These are phyloP conservation scores for Atrichornis clamosus DNA, from an alignment of 2,113 vertebrate genomes.

Conservation along the genomic window DNA sequence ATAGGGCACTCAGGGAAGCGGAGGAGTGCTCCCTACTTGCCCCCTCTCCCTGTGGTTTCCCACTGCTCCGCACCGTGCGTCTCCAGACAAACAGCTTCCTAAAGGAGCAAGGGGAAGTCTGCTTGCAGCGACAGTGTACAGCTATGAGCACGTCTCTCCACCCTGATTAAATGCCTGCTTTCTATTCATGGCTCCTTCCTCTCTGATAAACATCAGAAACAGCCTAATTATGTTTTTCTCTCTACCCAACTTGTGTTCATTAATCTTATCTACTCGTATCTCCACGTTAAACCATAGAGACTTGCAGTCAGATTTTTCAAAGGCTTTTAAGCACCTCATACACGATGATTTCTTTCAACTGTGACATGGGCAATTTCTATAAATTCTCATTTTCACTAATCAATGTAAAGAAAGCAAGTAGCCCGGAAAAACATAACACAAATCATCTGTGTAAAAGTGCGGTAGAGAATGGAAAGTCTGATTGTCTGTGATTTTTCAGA, in stretches of 20 bases:
- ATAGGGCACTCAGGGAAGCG: fast-evolving
- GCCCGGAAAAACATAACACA: not conserved
- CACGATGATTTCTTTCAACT: not conserved
- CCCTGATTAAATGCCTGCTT: not conserved
- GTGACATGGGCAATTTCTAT: not conserved
- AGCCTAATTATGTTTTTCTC: slow-evolving; percentile 26
- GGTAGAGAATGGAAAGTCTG: not conserved
- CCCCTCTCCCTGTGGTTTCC: not conserved
- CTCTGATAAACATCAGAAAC: slow-evolving; percentile 17
- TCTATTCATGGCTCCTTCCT: slow-evolving; percentile 21
- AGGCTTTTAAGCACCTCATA: not conserved
- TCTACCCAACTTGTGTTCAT: not conserved
- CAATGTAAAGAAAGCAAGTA: not conserved
- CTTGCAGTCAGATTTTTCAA: not conserved
- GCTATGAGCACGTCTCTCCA: not conserved
- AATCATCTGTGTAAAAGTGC: not conserved
- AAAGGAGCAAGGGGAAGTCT: not conserved
- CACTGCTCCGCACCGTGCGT: not conserved
- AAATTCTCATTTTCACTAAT: not conserved
- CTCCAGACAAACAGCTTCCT: not conserved
- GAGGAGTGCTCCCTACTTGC: fast-evolving
- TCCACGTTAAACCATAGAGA: not conserved
- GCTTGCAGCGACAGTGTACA: fast-evolving
- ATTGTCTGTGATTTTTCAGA: not conserved
- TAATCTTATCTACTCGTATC: not conserved